phyloP scores from a whole-genome alignment of 2,113 vertebrate genomes.

The Kryptolebias marmoratus region DNA sequence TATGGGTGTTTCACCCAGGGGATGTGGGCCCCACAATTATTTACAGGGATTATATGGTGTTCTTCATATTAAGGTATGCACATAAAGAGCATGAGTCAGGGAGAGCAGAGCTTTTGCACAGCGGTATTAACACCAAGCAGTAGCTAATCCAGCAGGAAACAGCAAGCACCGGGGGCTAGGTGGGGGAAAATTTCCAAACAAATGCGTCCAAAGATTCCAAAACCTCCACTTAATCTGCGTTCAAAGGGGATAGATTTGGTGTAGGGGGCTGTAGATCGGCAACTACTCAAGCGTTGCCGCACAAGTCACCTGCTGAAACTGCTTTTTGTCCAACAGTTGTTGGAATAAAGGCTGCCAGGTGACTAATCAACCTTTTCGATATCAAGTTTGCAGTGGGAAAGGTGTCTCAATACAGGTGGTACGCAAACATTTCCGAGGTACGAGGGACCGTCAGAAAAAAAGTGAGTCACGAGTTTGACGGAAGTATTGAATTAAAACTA shows the following conservation, averaged over 20 bases:
- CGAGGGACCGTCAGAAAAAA: background rate
- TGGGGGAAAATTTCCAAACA: conserved; percentile 73
- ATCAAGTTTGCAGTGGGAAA: background rate
- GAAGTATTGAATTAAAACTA: background rate
- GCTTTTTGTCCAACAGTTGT: conserved; percentile 30
- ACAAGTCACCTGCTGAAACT: conserved; percentile 40
- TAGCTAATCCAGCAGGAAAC: conserved; percentile 69
- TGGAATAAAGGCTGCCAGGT: conserved; percentile 10
- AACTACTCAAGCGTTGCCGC: conserved; percentile 47
- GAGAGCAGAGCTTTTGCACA: conserved; percentile 43
- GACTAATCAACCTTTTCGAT: conserved; percentile 24
- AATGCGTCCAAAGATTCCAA: conserved; percentile 68
- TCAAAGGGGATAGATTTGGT: conserved; percentile 58
- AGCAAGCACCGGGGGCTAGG: conserved; percentile 57
- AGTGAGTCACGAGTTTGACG: background rate
- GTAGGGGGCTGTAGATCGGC: conserved; percentile 48
- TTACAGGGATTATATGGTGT: conserved; percentile 67
- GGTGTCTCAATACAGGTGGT: background rate
- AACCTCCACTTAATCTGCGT: conserved; percentile 67
- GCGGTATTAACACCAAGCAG: conserved; percentile 46
- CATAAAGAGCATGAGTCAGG: conserved; percentile 65
- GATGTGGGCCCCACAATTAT: conserved; percentile 62
- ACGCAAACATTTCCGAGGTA: background rate
- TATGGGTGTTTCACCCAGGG: conserved; percentile 65
- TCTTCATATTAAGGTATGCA: conserved; percentile 77